Base-by-base conservation (phyloP, 1,140 invertebrate genomes). In the Acromyrmex charruanus region DNA sequence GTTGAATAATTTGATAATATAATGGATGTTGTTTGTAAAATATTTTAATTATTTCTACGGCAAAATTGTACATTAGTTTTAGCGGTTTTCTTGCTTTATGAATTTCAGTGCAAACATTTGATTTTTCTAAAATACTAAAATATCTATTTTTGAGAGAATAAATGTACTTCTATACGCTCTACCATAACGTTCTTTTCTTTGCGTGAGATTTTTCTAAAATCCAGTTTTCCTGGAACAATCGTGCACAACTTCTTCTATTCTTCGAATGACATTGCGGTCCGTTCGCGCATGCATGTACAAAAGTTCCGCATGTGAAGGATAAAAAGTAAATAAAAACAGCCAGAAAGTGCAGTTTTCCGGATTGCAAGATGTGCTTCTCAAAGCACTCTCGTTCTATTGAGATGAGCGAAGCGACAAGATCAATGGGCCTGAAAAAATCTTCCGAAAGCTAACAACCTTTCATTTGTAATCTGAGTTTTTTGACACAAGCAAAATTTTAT, bases 201-300 rank as follows among this genome's bases (percentile, higher is more conserved):
- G 49, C 21, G 21, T 21, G 21, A 81, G 21, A 71, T 71, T 35
- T 81, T 71, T 59, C 51, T 49, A 58, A 81, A 81, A 71, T 44
- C 79, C 16, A 71, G 79, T 58, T 81, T 81, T 59, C 65, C 18
- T 58, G 53, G 49, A 69, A 80, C 77, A 81, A 81, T 81, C 31
- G n/a, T 28, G n/a, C 66, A 39, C 35, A 71, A 81, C 79, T 71
- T 81, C 63, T 59, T 35, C 35, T 49, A 81, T 81, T 81, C 35
- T 71, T 68, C 6, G 6, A 31, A 28, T 21, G 21, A 59, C 53
- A 81, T 69, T 63, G 49, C 25, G 58, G 31, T 49, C 58, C 25
- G 39, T 63, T 31, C 75, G 16, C 59, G 16, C 35, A 71, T 31
- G 35, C 79, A 31, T 81, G 28, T 81, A 71, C 53, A 49, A 71